Conservation (phyloP, 2,888 invertebrate genomes). For the Podotricha telesiphe region DNA sequence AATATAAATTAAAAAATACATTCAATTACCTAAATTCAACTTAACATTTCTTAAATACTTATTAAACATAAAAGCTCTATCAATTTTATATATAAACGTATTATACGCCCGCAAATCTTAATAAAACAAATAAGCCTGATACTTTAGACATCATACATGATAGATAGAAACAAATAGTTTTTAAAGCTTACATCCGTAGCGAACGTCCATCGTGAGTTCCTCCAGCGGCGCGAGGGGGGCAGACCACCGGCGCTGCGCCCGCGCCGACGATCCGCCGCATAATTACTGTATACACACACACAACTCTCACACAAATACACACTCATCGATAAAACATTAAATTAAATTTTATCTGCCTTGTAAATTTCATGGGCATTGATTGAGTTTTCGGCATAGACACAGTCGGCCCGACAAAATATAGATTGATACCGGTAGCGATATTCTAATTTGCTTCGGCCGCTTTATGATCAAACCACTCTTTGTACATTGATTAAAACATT, state of each 20-base stretch:
- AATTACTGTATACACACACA: conserved; percentile 78
- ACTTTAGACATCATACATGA: conserved; percentile 25
- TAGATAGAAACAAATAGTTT: conserved; percentile 41
- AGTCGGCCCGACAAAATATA: conserved; percentile 46
- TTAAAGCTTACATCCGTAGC: conserved; percentile 42
- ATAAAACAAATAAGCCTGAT: conserved; percentile 25
- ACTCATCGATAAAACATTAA: conserved; percentile 75
- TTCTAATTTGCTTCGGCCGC: conserved; percentile 63
- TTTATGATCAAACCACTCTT: conserved; percentile 52
- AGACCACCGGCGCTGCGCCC: conserved; percentile 80
- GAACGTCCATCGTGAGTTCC: conserved; percentile 41
- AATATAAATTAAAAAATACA: too few relatives aligned
- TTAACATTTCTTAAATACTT: background rate
- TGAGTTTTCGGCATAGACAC: conserved; percentile 66
- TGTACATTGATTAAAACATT: conserved; percentile 55
- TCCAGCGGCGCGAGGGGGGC: conserved; percentile 56
- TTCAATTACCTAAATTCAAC: background rate
- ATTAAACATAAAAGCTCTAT: background rate
- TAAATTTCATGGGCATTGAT: conserved; percentile 77
- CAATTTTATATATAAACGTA: background rate
- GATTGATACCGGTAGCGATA: conserved; percentile 63
- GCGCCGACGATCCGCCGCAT: conserved; percentile 76
- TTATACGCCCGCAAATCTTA: conserved; percentile 4
- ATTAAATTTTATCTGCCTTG: conserved; percentile 79
- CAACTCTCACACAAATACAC: conserved; percentile 60